Evolutionary conservation across 2,113 vertebrate species (phyloP), one percentile per base, ranked within the genome.

Genomic region (Hepsetus odoe): DNA sequence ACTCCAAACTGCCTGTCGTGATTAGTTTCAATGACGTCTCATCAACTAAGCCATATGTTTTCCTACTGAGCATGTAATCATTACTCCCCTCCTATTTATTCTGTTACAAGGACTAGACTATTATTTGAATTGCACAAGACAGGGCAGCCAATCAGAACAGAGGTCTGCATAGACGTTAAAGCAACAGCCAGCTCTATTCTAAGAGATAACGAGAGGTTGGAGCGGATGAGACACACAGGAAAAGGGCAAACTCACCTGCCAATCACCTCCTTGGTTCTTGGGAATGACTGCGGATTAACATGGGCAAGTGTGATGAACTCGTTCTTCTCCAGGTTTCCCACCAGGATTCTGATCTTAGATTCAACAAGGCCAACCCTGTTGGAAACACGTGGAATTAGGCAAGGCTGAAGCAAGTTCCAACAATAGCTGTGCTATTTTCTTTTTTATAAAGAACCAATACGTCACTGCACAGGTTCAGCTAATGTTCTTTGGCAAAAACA

Each of bases 311-410:
- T 95, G 85, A 98, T 94, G 77, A 94, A 93, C 77, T 92, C 91
- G 16, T 96, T 96, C 89, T 94, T 95, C 89, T 97, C 95, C 90
- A 97, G 86, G 75, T 89, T 94, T 87, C 94, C 93, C 80, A 98
- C 95, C 83, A 96, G 87, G 64, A 96, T 95, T 82, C 95, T 91
- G 84, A 98, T 96, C 91, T 97, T 97, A 72, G 95, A 98, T 83
- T 98, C 95, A 84, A 96, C 94, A 81, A 96, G 94, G 81, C 95
- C 93, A 81, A 96, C 91, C 95, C 95, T 96, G 89, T 79, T 81
- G 59, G 38, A 51, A 42, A 80, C 73, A 80, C 9, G 8, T 16
- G 0, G 56, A 24, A 11, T 79, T 86, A 42, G 79, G 26, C 18
- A 38, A 55, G n/a, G n/a, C 51, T 24, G 1, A 24, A 4, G 9